Percentiles rank a stretch among this genome's conserved stretches.
Conservation (phyloP, 2,797 vertebrate species). For the Odontamblyopus rebecca region DNA sequence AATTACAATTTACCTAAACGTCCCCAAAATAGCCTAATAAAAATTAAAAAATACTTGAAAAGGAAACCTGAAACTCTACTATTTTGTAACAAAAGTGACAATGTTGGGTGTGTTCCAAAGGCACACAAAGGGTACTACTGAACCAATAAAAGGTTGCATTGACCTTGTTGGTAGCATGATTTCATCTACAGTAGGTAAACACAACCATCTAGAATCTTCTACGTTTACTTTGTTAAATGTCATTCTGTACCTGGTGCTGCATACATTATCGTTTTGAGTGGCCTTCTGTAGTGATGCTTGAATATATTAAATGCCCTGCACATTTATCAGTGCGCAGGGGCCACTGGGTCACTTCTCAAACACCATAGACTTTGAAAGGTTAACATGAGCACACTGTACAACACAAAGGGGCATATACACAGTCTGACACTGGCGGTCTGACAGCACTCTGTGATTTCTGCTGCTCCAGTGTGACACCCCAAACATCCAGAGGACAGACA, state of each 20-base stretch:
- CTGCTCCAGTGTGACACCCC: conserved; percentile 47
- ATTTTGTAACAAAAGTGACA: background rate
- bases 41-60: too few species aligned
- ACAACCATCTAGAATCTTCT: background rate
- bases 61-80: background rate
- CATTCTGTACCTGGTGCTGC: conserved; percentile 8
- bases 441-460: conserved; percentile 53
- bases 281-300: conserved; percentile 1
- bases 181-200: background rate
- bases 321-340: conserved; percentile 25
- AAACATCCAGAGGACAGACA: conserved; percentile 9
- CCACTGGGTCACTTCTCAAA: conserved; percentile 38
- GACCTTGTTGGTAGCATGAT: background rate
- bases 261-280: conserved; percentile 19
- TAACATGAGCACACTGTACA: conserved; percentile 24
- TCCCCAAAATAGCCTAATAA: background rate
- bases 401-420: conserved; percentile 23
- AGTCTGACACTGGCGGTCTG: conserved; percentile 26
- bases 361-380: conserved; percentile 36
- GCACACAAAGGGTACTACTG: background rate
- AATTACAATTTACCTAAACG: background rate
- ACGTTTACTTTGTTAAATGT: conserved; percentile 16
- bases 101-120: background rate
- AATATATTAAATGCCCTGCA: conserved; percentile 22
- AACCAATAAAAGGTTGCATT: background rate